A percentile compares a stretch with the other conserved stretches of the same genome.
Conservation (phyloP, 2,888 invertebrate genomes). For the Frankliniella intonsa region DNA sequence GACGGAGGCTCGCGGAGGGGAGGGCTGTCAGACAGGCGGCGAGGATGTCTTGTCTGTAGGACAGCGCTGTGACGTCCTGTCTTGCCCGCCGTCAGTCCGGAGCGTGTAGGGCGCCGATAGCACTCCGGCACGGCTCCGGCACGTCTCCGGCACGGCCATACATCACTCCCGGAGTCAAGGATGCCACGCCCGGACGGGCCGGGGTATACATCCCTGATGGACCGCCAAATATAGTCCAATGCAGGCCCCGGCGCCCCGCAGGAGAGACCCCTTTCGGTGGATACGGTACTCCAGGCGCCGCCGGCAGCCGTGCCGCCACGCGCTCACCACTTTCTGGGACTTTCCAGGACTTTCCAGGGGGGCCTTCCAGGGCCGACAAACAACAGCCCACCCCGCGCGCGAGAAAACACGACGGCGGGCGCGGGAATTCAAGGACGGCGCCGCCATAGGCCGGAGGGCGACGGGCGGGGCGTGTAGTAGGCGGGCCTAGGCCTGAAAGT, state of each 20-base stretch:
- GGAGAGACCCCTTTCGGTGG: neutral
- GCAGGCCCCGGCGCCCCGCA: neutral
- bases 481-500: neutral
- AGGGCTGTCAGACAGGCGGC: too few species aligned
- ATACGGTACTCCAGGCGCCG: neutral
- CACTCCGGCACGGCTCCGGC: too few species aligned
- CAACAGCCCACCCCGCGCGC: neutral
- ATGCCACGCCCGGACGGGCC: too few species aligned
- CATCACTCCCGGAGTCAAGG: too few species aligned
- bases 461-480: neutral
- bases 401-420: neutral
- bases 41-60: neutral
- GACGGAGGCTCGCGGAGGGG: too few species aligned
- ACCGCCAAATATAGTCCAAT: neutral
- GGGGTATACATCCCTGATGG: too few species aligned
- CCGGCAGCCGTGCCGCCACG: too few species aligned
- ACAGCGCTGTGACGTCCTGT: neutral
- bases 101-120: too few species aligned
- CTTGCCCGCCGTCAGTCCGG: too few species aligned
- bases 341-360: neutral
- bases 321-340: too few species aligned
- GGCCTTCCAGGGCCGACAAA: neutral
- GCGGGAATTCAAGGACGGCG: conserved; percentile 16
- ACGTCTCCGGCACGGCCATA: too few species aligned
- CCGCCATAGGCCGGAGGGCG: neutral